These are phyloP conservation scores for Ascidia mentula DNA, from an alignment of 23 tunicate species.

Conservation along the genomic window DNA sequence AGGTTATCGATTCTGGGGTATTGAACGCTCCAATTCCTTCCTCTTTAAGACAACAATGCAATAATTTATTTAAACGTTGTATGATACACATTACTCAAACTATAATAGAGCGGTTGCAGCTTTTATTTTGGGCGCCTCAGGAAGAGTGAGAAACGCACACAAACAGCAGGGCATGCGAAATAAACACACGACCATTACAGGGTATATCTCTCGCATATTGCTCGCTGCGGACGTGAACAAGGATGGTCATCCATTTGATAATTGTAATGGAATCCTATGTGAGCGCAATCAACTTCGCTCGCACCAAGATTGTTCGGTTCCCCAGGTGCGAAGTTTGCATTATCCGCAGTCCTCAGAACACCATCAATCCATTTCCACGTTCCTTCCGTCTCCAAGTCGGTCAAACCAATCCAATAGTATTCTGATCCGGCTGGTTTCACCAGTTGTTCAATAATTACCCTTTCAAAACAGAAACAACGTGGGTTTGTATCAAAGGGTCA, in stretches of 20 bases:
- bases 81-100: too few species aligned
- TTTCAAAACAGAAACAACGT: neutral
- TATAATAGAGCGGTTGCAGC: too few species aligned
- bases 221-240: neutral
- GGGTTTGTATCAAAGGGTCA: neutral
- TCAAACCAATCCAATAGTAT: neutral
- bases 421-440: neutral
- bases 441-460: neutral
- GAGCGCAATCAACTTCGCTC: neutral
- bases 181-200: too few species aligned
- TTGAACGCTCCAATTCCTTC: too few species aligned
- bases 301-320: neutral
- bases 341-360: neutral
- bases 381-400: neutral
- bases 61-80: too few species aligned
- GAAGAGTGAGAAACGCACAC: too few species aligned
- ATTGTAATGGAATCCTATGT: neutral
- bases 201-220: neutral
- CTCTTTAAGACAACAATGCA: too few species aligned
- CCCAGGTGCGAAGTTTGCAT: neutral
- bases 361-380: slow-evolving; percentile 5
- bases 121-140: too few species aligned
- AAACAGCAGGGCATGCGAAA: too few species aligned
- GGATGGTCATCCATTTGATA: slow-evolving; percentile 2
- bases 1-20: too few species aligned